Percentiles rank a stretch among this genome's conserved stretches.
phyloP scores from a whole-genome alignment of 1,140 invertebrate species.

The Spodoptera litura region DNA sequence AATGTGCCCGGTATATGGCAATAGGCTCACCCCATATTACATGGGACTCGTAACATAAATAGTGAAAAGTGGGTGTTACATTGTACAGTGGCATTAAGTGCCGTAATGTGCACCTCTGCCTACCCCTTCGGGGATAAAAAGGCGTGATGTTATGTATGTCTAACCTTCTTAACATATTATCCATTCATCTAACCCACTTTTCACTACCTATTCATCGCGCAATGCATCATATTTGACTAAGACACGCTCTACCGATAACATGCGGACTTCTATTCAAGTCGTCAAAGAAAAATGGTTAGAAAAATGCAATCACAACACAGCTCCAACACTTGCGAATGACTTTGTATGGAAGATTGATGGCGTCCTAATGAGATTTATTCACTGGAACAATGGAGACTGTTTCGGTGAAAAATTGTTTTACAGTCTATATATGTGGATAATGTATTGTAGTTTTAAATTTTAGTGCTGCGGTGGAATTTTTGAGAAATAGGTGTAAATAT shows the following conservation, averaged over 20 bases:
- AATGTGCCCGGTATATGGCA: too few relatives aligned
- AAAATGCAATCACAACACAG: conserved; percentile 35
- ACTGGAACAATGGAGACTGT: conserved; percentile 25
- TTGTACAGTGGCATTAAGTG: too few relatives aligned
- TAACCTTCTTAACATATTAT: too few relatives aligned
- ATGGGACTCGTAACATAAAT: too few relatives aligned
- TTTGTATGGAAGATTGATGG: conserved; percentile 45
- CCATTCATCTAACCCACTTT: background rate
- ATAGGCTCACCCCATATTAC: too few relatives aligned
- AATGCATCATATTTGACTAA: background rate
- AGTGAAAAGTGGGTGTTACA: too few relatives aligned
- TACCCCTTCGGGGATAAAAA: too few relatives aligned
- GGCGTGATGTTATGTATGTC: too few relatives aligned
- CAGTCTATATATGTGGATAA: background rate
- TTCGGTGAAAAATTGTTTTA: conserved; percentile 28
- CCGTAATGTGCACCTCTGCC: too few relatives aligned
- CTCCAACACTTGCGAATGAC: conserved; percentile 39
- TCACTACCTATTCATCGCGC: background rate
- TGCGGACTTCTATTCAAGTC: conserved; percentile 1
- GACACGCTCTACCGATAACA: conserved; percentile 12
- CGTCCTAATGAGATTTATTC: conserved; percentile 41
- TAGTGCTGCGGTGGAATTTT: background rate
- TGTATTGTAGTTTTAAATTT: conserved; percentile 3
- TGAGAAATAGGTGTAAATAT: background rate
- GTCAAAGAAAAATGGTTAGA: conserved; percentile 35